A percentile compares a stretch with the other conserved stretches of the same genome.
These are phyloP conservation scores for Machimus atricapillus DNA, from an alignment of 2,888 invertebrate species.

Conservation along the genomic window DNA sequence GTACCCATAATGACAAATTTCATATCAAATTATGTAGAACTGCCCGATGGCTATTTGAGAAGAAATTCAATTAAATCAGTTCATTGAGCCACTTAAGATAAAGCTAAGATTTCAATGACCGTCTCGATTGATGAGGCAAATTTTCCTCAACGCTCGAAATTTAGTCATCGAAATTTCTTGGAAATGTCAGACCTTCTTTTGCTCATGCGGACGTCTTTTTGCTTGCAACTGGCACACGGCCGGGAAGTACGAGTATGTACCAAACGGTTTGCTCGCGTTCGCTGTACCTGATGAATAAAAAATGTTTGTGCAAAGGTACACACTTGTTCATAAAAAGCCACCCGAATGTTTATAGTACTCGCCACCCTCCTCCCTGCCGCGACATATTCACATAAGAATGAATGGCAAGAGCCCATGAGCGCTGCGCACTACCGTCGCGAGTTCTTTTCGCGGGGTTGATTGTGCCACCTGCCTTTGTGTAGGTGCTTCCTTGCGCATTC, in stretches of 20 bases:
- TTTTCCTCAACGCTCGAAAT: not conserved
- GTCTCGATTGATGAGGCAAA: not conserved
- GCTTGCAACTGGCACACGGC: not conserved
- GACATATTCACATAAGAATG: not conserved
- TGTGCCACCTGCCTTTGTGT: not conserved
- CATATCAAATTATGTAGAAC: not conserved
- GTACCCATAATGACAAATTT: not conserved
- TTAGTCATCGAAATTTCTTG: conserved; percentile 33
- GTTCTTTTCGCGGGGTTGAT: conserved; percentile 7
- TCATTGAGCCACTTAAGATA: not conserved
- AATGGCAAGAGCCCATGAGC: not conserved
- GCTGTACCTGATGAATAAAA: not conserved
- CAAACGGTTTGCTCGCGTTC: not conserved
- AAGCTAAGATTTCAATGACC: not conserved
- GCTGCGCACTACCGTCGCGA: not conserved
- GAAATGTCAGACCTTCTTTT: conserved; percentile 7
- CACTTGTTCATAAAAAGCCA: not conserved
- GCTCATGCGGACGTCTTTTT: not conserved
- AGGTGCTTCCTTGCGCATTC: conserved; percentile 29
- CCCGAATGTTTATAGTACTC: not conserved
- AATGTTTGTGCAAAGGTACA: not conserved
- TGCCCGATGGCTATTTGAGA: not conserved
- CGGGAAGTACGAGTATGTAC: not conserved
- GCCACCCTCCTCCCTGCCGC: not conserved
- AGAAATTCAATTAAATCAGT: not conserved